Base-by-base conservation (phyloP, 2,113 vertebrate species). In the Hydrolagus affinis region DNA sequence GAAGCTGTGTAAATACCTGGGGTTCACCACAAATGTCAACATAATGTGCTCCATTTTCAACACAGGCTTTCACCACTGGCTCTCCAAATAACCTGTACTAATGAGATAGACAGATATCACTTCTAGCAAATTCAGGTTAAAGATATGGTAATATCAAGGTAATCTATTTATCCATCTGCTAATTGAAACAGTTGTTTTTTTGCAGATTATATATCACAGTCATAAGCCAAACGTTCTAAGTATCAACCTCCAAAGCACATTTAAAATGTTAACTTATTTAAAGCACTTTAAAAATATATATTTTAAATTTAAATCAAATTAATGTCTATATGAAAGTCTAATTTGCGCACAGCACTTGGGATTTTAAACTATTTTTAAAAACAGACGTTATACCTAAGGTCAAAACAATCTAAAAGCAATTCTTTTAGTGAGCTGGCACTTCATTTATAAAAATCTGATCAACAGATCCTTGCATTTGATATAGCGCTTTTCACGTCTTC, bases 1-100 rank as follows among this genome's bases (percentile, higher is more conserved):
- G 21, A 44, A 44, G 44, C 44, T 73, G 11, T 85, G 59, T 86
- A 21, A 87, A 11, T 94, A 98, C 98, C 94, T 98, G 95, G 74
- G 98, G 97, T 87, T 99, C 98, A 89, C 98, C 98, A 88, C 89
- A 91, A 90, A 99, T 95, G 87, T 98, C 98, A 60, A 99, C 90
- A 87, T 89, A 96, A 88, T 95, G 96, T 19, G 97, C 90, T 89
- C 96, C 97, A 86, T 97, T 99, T 91, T 98, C 97, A 90, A 99
- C 89, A 88, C 96, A 97, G 56, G 97, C 95, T 93, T 95, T 94
- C 21, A 98, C 93, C 71, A 98, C 93, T 4, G 95, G 93, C 87
- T 99, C 98, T 15, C 97, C 97, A 88, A 91, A 97, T 93, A 98
- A 97, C 60, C 97, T 94, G 88, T 98, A 98, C 97, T 99, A 19